phyloP scores from a whole-genome alignment of 2,888 invertebrate species.

The Scaptomyza reducta region DNA sequence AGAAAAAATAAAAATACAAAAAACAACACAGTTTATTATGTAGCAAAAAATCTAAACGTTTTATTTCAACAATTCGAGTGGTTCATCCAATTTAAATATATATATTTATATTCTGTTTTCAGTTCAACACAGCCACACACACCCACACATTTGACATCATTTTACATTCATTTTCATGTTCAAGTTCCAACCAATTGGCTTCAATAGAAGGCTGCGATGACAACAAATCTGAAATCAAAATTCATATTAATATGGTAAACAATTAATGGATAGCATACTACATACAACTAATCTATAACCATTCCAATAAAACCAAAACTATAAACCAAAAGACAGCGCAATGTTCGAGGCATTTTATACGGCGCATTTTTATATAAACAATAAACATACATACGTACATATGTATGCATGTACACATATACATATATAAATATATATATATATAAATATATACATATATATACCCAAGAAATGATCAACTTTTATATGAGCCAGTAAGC shows the following conservation, averaged over 20 bases:
- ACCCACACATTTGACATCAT: background rate
- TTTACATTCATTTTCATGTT: conserved; percentile 27
- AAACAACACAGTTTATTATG: conserved; percentile 74
- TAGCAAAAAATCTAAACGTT: conserved; percentile 66
- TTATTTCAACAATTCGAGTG: conserved; percentile 52
- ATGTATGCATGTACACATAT: conserved; percentile 72
- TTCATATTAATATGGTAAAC: conserved; percentile 72
- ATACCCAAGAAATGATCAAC: conserved; percentile 49
- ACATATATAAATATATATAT: conserved; percentile 37
- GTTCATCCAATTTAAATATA: conserved; percentile 14
- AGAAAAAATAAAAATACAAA: conserved; percentile 49
- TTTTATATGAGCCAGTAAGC: conserved; percentile 78
- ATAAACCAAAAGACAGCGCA: conserved; percentile 49
- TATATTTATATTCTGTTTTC: conserved; percentile 1
- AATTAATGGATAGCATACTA: conserved; percentile 48
- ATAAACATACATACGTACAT: conserved; percentile 37
- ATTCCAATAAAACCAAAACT: conserved; percentile 51
- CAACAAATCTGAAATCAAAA: conserved; percentile 73
- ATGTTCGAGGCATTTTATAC: conserved; percentile 70
- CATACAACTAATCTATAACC: conserved; percentile 47
- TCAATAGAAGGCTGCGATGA: conserved; percentile 78
- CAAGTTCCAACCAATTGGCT: conserved; percentile 71
- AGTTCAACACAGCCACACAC: background rate
- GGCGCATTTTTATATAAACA: conserved; percentile 75
- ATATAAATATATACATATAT: conserved; percentile 39